Evolutionary conservation across 2,113 vertebrate genomes (phyloP).

Genomic region (Onychostruthus taczanowskii): DNA sequence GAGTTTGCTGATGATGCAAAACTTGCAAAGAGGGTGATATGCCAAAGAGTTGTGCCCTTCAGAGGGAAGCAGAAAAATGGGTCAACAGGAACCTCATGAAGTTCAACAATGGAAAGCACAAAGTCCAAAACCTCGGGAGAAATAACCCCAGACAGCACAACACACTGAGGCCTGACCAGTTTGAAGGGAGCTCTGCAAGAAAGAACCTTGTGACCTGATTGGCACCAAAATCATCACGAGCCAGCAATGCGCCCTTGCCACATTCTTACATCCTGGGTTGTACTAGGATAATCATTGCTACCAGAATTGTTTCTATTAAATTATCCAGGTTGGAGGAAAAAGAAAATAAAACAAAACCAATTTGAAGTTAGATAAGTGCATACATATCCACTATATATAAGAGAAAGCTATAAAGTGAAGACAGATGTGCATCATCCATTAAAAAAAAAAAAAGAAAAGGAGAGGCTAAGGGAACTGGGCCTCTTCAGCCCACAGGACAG

Average conservation of each 20-base stretch:
- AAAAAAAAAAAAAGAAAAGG: too few species aligned
- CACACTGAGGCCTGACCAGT: neutral
- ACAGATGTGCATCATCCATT: neutral
- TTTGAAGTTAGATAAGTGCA: neutral
- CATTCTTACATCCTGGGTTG: neutral
- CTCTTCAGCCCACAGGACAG: neutral
- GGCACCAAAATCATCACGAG: neutral
- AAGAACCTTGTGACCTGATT: neutral
- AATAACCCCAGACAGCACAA: neutral
- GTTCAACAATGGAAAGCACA: neutral
- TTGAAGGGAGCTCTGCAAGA: neutral
- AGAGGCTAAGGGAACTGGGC: neutral
- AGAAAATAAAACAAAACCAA: neutral
- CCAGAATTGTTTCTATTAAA: neutral
- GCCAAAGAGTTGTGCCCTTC: neutral
- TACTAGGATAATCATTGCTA: neutral
- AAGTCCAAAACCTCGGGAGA: neutral
- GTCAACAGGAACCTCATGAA: neutral
- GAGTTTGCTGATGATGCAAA: neutral
- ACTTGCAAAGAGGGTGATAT: neutral
- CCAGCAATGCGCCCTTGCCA: neutral
- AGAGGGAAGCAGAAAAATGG: neutral
- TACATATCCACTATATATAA: neutral
- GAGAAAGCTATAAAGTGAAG: neutral
- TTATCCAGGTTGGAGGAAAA: neutral